Evolutionary conservation across 2,888 invertebrate species (phyloP).

Genomic region (Mesochorus sp.): DNA sequence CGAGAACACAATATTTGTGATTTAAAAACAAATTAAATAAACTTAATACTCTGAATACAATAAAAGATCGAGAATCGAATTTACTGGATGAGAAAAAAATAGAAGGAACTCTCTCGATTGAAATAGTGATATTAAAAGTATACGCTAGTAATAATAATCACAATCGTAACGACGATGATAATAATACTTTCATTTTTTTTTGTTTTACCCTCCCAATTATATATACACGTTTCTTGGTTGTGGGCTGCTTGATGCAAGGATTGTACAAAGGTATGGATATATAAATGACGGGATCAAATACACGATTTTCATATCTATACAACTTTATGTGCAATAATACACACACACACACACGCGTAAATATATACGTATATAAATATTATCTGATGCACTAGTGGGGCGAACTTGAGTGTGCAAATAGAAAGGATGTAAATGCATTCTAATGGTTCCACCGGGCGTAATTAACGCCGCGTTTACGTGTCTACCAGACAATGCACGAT

Average conservation of each 20-base stretch:
- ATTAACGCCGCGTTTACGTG: conserved; percentile 39
- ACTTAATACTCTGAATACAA: background rate
- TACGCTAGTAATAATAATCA: background rate
- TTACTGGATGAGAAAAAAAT: background rate
- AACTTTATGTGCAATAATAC: too few species aligned
- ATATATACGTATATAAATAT: background rate
- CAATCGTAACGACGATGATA: background rate
- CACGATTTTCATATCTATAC: background rate
- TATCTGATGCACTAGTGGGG: background rate
- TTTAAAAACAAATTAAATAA: too few species aligned
- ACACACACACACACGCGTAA: too few species aligned
- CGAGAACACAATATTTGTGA: too few species aligned
- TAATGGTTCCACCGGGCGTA: conserved; percentile 30
- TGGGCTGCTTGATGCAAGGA: too few species aligned
- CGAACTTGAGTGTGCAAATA: conserved; percentile 26
- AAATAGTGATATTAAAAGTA: conserved; percentile 3
- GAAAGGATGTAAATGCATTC: conserved; percentile 54
- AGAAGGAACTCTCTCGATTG: background rate
- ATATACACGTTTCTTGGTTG: background rate
- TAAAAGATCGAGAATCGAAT: background rate
- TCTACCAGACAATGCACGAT: conserved; percentile 32
- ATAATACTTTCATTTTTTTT: conserved; percentile 1
- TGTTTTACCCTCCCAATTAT: background rate
- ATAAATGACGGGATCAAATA: background rate
- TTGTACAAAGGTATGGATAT: background rate